Base-by-base conservation (phyloP, 2,888 invertebrate species). In the Melolontha melolontha region DNA sequence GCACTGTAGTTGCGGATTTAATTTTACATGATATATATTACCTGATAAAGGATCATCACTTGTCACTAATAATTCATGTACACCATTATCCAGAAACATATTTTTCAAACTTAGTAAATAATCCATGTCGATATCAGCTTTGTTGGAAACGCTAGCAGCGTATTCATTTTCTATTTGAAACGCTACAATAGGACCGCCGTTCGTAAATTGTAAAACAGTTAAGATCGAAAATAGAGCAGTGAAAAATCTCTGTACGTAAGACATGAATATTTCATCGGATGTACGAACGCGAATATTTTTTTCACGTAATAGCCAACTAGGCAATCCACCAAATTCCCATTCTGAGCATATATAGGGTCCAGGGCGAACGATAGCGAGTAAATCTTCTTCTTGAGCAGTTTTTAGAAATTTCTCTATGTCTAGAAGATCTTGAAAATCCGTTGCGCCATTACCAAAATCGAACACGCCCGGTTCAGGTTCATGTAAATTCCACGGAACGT, bases 331-430 rank as follows among this genome's bases (percentile, higher is more conserved):
- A 68, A 80, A 83, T 69, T 97, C 96, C 83, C 95, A 90, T 85
- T 97, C 97, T 11, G 93, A 95, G 81, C 95, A 95, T 74, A 97
- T 96, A 77, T 95, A 97, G 0, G 97, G 97, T 0, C 97, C 97
- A 0, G 94, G 91, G 22, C 97, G 85, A 1, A 97, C 83, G 55
- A 96, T 87, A 0, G 95, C 94, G 22, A 91, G 83, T 42, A 97
- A 84, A 68, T 91, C 93, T 79, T 92, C 91, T 73, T 91, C 88
- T 59, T 92, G 88, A 0, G 96, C 96, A 2, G 87, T 83, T 71
- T 88, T 83, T 5, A 95, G 85, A 78, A 93, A 96, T 54, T 85
- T 82, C 22, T 85, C 89, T 1, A 91, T 73, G 75, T 89, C 85
- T 10, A 88, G 79, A 70, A 90, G 87, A 11, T 80, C 77, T 55